Evolutionary conservation across 2,797 vertebrate genomes (phyloP), one percentile per base, ranked within the genome.

Genomic region (Coendou prehensilis): DNA sequence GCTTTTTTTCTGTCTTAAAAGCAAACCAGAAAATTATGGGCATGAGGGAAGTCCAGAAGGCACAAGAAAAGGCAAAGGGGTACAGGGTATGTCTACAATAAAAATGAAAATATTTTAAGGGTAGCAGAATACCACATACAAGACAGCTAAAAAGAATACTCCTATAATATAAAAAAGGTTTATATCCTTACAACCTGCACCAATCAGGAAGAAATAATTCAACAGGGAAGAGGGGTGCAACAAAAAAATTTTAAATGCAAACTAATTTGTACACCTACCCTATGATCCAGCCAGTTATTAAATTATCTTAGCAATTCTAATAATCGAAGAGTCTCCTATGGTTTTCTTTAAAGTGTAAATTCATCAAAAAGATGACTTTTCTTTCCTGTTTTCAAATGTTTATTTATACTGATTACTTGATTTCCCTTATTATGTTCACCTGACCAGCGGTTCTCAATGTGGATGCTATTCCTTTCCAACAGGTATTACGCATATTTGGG

Each of bases 241-340:
- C 9, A 93, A 52, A 71, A 89, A 73, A 20, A n/a, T 75, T 75
- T 81, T 33, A 57, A 83, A 73, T 64, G 54, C 92, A 95, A 93
- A 76, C 23, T 75, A 76, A 91, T 57, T 15, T 45, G 47, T n/a
- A 73, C 20, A 57, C 22, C 30, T 88, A 91, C 6, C 14, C 45
- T 52, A 63, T 37, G 57, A 93, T 17, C 45, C 20, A 78, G 33
- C 30, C 52, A 81, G 37, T 75, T 91, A 78, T 30, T 47, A 93
- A 83, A 87, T 83, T 78, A 87, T 79, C 61, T 88, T 57, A 88
- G 69, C 52, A 89, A 93, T 80, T 91, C 59, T 64, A 96, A 18
- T 78, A 87, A 90, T n/a, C 57, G 41, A 75, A 64, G 76, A 86
- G 20, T 30, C 7, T 71, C 47, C 47, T 86, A 50, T 9, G 14